Percentiles rank a stretch among this genome's conserved stretches.
Evolutionary conservation across 2,113 vertebrate genomes (phyloP).

Genomic region (Peucedramus taeniatus): DNA sequence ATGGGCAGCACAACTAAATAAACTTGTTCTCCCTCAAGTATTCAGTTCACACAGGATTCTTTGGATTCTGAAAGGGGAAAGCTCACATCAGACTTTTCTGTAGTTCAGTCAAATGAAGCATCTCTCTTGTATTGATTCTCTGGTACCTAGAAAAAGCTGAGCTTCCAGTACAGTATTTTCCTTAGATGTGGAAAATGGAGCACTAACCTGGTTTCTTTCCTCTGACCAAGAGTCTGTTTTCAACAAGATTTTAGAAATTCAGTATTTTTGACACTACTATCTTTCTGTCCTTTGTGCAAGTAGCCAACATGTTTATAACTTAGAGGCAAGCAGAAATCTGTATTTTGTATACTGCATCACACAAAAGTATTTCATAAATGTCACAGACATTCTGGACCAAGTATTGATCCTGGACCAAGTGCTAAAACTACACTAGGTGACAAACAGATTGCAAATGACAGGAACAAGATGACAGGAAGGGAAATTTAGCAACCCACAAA

Average conservation of each 20-base stretch:
- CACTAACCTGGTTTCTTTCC: background rate
- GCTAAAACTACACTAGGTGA: background rate
- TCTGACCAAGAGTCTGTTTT: background rate
- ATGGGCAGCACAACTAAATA: background rate
- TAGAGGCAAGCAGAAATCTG: background rate
- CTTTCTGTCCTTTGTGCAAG: background rate
- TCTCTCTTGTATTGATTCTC: background rate
- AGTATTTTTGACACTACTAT: background rate
- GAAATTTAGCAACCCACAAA: background rate
- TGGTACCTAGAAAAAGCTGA: background rate
- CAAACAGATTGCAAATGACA: background rate
- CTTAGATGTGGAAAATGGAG: background rate
- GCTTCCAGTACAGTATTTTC: background rate
- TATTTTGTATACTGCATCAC: background rate
- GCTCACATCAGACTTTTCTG: background rate
- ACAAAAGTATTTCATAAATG: background rate
- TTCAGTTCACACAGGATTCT: background rate
- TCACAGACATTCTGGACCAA: background rate
- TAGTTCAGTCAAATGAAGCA: background rate
- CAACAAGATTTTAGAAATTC: background rate
- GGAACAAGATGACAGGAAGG: background rate
- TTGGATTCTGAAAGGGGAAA: background rate
- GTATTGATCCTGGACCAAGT: background rate
- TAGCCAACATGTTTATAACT: background rate
- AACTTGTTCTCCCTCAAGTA: background rate